These are phyloP conservation scores for Campodea augens DNA, from an alignment of 1,140 invertebrate genomes.

Conservation along the genomic window DNA sequence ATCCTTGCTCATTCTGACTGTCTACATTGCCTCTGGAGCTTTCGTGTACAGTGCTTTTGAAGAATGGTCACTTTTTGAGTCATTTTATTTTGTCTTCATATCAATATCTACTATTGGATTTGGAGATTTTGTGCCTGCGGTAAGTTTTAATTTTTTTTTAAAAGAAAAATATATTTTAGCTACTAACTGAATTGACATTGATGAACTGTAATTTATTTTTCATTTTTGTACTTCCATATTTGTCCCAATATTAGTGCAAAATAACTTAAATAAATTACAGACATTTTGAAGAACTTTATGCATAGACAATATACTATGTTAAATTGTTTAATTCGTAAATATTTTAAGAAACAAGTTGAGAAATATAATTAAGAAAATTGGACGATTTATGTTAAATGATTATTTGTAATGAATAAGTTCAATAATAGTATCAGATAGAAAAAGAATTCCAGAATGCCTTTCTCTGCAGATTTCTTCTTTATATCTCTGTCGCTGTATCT, in stretches of 20 bases:
- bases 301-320: too few relatives aligned
- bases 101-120: slow-evolving; percentile 88
- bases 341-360: too few relatives aligned
- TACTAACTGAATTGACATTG: neutral
- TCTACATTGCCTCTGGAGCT: slow-evolving; percentile 71
- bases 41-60: slow-evolving; percentile 58
- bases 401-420: too few relatives aligned
- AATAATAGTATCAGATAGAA: too few relatives aligned
- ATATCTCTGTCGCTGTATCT: too few relatives aligned
- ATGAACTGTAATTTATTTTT: neutral
- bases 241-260: neutral
- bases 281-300: too few relatives aligned
- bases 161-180: slow-evolving; percentile 5
- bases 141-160: slow-evolving; percentile 15
- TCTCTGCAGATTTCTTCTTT: too few relatives aligned
- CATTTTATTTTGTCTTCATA: slow-evolving; percentile 89
- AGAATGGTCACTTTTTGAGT: slow-evolving; percentile 63
- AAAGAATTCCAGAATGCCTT: too few relatives aligned
- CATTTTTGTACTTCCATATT: neutral
- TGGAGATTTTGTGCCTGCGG: slow-evolving; percentile 69
- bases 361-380: too few relatives aligned
- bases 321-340: too few relatives aligned
- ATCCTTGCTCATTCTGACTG: slow-evolving; percentile 55
- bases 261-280: slow-evolving; percentile 2
- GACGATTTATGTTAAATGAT: too few relatives aligned